Evolutionary conservation across 2,888 invertebrate species (phyloP).

Genomic region (Tupiocoris notatus): DNA sequence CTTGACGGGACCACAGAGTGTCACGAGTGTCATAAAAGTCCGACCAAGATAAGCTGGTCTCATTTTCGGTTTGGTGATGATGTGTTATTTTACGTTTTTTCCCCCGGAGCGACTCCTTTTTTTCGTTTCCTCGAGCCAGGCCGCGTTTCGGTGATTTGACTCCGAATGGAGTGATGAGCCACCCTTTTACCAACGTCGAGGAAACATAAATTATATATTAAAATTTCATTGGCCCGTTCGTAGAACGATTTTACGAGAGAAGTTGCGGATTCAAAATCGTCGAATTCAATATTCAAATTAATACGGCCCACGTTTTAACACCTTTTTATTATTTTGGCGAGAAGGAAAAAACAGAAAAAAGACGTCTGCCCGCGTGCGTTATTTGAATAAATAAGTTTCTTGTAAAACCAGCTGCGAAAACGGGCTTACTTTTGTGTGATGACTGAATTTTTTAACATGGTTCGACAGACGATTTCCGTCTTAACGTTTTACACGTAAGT

Average conservation of each 20-base stretch:
- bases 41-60: constrained; percentile 21
- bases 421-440: too few relatives aligned
- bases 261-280: constrained; percentile 6
- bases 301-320: constrained; percentile 16
- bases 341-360: not conserved
- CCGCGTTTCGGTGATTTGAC: constrained; percentile 29
- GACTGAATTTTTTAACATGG: too few relatives aligned
- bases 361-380: too few relatives aligned
- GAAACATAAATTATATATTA: constrained; percentile 39
- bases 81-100: constrained; percentile 35
- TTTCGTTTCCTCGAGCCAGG: not conserved
- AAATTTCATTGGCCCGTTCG: not conserved
- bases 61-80: constrained; percentile 36
- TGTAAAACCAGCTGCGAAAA: not conserved
- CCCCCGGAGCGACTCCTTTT: not conserved
- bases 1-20: constrained; percentile 34
- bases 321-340: constrained; percentile 19
- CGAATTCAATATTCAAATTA: constrained; percentile 28
- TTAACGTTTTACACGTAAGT: too few relatives aligned
- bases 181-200: constrained; percentile 28
- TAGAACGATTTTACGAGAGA: constrained; percentile 13
- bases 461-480: too few relatives aligned
- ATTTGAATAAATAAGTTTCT: not conserved
- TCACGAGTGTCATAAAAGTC: constrained; percentile 33
- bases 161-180: constrained; percentile 40